Base-by-base conservation (phyloP, 2,797 vertebrate species). In the Serranus cabrilla region DNA sequence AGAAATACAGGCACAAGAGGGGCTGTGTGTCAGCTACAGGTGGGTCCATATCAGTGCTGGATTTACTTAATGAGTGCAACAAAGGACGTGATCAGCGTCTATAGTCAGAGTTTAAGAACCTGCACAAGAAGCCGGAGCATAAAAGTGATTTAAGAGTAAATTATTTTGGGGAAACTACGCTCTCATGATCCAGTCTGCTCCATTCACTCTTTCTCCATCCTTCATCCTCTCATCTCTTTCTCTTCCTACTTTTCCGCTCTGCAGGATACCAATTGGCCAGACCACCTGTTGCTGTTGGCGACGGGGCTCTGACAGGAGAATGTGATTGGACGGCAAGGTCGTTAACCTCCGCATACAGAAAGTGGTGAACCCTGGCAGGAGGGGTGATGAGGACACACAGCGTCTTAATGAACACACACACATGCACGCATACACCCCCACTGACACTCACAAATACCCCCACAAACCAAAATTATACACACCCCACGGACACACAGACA, bases 251-350 rank as follows among this genome's bases (percentile, higher is more conserved):
- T 92, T 94, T 93, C 90, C 81, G 87, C 92, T 91, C 91, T 80
- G 86, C 78, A 76, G 90, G 92, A 83, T 55, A 87, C 84, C 90
- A 92, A 92, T 93, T 89, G 92, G 88, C 74, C 63, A 66, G 92
- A 93, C 93, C 91, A 93, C 93, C 93, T 92, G 93, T 94, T 94
- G 93, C 92, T 92, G 89, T 79, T 88, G 90, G 91, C 85, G 85
- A 94, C 90, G 64, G 89, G 82, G 62, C 81, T 80, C 84, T 87
- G 89, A 90, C 89, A 89, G 82, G 90, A 92, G 93, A 93, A 94
- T 94, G 91, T 89, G 93, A 94, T 93, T 93, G 92, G 92, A 89
- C 57, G 81, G 89, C 59, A 14, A 62, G 92, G 91, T 93, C 86
- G 77, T 93, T 93, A 93, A 94, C 92, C 93, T 90, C 86, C 17